phyloP scores from a whole-genome alignment of 1,140 invertebrate genomes.

The Zaprionus gabonicus region DNA sequence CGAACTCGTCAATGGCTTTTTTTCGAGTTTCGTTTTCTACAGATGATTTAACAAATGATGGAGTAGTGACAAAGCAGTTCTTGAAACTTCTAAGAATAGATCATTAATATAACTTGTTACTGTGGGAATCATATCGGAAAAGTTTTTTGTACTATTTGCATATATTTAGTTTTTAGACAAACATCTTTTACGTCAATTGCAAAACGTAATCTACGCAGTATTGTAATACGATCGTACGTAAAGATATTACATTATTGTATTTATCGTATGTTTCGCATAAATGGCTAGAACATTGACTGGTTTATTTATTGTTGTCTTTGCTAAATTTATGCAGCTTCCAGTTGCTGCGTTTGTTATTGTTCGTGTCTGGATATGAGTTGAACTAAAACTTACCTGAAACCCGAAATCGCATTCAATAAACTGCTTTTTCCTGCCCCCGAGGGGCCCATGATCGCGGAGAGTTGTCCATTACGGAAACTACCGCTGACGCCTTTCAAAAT shows the following conservation, averaged over 20 bases:
- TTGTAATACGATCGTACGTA: background rate
- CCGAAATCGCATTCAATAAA: slow-evolving; percentile 89
- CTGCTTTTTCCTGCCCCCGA: slow-evolving; percentile 93
- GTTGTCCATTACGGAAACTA: slow-evolving; percentile 89
- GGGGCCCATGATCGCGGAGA: slow-evolving; percentile 94
- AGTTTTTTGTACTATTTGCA: background rate
- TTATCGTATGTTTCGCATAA: background rate
- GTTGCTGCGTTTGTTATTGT: slow-evolving; percentile 17
- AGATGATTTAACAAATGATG: slow-evolving; percentile 17
- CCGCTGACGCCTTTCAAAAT: slow-evolving; percentile 89
- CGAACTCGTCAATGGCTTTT: slow-evolving; percentile 14
- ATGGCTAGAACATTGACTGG: background rate
- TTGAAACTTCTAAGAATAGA: slow-evolving; percentile 2
- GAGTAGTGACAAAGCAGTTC: slow-evolving; percentile 11
- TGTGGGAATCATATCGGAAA: background rate
- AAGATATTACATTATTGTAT: too few species aligned
- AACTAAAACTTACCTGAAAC: slow-evolving; percentile 86
- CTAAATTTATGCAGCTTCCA: slow-evolving; percentile 7
- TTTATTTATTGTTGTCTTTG: background rate
- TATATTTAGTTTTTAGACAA: background rate
- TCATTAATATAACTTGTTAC: slow-evolving; percentile 11
- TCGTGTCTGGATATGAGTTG: background rate
- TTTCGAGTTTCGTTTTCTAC: slow-evolving; percentile 16
- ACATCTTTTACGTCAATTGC: background rate
- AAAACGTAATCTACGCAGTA: too few species aligned